Conservation (phyloP, 1,140 invertebrate genomes). For the Drosophila rufa region DNA sequence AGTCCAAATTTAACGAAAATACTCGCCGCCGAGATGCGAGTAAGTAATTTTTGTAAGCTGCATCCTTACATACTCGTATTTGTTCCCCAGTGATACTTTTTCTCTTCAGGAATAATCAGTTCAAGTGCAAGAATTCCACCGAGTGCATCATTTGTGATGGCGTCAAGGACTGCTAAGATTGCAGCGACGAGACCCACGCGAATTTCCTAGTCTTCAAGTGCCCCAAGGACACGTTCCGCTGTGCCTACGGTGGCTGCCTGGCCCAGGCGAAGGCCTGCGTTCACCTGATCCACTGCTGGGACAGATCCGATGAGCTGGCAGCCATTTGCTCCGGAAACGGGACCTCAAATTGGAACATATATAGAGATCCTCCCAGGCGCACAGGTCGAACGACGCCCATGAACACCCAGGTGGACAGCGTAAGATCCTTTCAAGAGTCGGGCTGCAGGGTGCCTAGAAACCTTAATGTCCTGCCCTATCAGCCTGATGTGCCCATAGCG, state of each 20-base stretch:
- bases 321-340: not conserved
- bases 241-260: not conserved
- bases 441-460: not conserved
- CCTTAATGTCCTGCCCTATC: not conserved
- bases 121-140: not conserved
- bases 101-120: not conserved
- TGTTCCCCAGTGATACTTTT: not conserved
- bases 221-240: not conserved
- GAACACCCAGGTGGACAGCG: too few relatives aligned
- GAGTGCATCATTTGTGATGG: not conserved
- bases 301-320: not conserved
- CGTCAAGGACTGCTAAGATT: too few relatives aligned
- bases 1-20: not conserved
- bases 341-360: not conserved
- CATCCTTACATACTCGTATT: not conserved
- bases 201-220: too few relatives aligned
- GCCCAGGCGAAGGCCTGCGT: not conserved
- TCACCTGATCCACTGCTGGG: not conserved
- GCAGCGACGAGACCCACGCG: too few relatives aligned
- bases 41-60: not conserved
- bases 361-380: not conserved
- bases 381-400: not conserved
- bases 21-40: not conserved
- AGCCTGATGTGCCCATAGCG: too few relatives aligned
- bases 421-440: too few relatives aligned